A percentile compares a stretch with the other conserved stretches of the same genome.
These are phyloP conservation scores for Caranx melampygus DNA, from an alignment of 2,113 vertebrate species.

Conservation along the genomic window DNA sequence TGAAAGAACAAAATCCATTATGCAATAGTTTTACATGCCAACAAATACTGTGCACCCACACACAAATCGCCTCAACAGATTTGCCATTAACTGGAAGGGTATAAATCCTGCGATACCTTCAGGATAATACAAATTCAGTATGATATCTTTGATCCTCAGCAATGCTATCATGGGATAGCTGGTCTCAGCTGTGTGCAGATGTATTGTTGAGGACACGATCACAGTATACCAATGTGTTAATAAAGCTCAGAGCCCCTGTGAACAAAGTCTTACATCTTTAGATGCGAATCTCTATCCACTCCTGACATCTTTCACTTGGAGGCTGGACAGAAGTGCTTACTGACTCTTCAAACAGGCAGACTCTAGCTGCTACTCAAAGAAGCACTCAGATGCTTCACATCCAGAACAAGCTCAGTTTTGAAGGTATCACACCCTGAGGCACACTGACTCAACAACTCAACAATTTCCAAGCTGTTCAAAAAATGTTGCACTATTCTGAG, in stretches of 20 bases:
- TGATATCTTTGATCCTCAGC: conserved; percentile 33
- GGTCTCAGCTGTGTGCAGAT: conserved; percentile 14
- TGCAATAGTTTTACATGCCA: conserved; percentile 19
- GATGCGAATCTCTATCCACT: conserved; percentile 1
- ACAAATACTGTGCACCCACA: conserved; percentile 32
- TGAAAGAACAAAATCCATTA: conserved; percentile 6
- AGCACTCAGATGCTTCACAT: conserved; percentile 18
- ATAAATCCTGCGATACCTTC: background rate
- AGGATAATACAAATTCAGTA: background rate
- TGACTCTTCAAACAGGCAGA: conserved; percentile 8
- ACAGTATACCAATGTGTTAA: background rate
- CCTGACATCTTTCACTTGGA: conserved; percentile 4
- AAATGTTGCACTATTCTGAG: conserved; percentile 7
- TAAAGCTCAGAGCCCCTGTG: conserved; percentile 1
- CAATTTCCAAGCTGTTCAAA: conserved; percentile 2
- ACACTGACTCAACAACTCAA: background rate
- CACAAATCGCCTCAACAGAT: conserved; percentile 29
- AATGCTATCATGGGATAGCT: conserved; percentile 16
- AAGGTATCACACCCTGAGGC: conserved; percentile 7
- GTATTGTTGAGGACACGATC: conserved; percentile 8
- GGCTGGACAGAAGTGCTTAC: conserved; percentile 22
- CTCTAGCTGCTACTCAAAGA: conserved; percentile 13
- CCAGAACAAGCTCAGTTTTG: conserved; percentile 5
- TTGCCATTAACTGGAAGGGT: conserved; percentile 7
- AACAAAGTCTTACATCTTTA: conserved; percentile 34